phyloP scores from a whole-genome alignment of 1,140 invertebrate genomes.

The Chionoecetes opilio region DNA sequence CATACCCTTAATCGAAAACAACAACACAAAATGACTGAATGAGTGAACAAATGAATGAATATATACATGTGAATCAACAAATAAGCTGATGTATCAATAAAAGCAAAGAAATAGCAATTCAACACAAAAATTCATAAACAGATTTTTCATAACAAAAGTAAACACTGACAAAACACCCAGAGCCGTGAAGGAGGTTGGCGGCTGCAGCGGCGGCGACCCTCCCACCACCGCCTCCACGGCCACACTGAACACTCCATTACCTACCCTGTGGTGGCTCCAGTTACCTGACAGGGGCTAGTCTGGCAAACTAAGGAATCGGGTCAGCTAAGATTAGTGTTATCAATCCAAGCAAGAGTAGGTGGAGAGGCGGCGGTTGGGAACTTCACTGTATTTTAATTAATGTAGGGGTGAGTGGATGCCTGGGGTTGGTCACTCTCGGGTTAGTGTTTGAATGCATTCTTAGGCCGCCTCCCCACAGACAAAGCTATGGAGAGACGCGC shows the following conservation, averaged over 20 bases:
- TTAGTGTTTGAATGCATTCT: slow-evolving; percentile 2
- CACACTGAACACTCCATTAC: neutral
- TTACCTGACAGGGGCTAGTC: neutral
- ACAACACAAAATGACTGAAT: no score
- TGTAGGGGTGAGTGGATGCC: neutral
- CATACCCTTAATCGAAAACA: no score
- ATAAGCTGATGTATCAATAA: no score
- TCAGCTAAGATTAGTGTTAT: neutral
- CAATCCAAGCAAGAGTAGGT: neutral
- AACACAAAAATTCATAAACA: no score
- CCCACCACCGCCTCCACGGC: neutral
- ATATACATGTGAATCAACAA: no score
- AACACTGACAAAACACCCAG: no score
- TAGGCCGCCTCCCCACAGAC: neutral
- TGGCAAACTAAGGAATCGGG: neutral
- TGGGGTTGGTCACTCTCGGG: neutral
- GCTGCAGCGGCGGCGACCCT: neutral
- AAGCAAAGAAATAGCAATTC: no score
- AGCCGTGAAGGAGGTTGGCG: neutral
- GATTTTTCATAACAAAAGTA: no score
- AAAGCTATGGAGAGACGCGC: neutral
- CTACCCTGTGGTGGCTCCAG: neutral
- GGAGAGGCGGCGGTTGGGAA: neutral
- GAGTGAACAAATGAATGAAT: no score
- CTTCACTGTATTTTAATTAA: no score